phyloP scores from a whole-genome alignment of 2,797 vertebrate genomes.

The Pelodytes ibericus region DNA sequence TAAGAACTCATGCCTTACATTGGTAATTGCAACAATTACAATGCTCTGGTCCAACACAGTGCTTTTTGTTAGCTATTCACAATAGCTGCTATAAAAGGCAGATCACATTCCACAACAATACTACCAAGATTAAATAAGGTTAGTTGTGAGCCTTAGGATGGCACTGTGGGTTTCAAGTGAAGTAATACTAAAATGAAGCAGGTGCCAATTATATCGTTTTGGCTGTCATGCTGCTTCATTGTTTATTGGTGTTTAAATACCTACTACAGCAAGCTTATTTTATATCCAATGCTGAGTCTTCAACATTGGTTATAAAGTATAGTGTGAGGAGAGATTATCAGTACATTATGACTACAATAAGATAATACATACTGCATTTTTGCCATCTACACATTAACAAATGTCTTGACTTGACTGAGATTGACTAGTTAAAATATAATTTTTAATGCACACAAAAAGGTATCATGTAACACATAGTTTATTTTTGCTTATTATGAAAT shows the following conservation, averaged over 20 bases:
- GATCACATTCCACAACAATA: constrained; percentile 24
- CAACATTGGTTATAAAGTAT: no score
- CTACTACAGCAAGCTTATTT: no score
- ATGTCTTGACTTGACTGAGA: no score
- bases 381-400: no score
- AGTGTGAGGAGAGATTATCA: no score
- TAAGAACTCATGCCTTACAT: not conserved
- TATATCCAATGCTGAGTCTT: no score
- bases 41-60: constrained; percentile 15
- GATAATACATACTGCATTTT: no score
- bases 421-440: no score
- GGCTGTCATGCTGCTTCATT: constrained; percentile 19
- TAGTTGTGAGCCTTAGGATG: constrained; percentile 11
- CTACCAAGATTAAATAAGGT: constrained; percentile 13
- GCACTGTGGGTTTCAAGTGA: constrained; percentile 10
- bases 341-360: no score
- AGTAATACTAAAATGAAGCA: not conserved
- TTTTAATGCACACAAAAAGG: no score
- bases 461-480: no score
- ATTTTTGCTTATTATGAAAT: no score
- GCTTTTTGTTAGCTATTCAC: constrained; percentile 12
- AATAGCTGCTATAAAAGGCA: constrained; percentile 30
- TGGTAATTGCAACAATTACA: constrained; percentile 38
- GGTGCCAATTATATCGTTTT: not conserved
- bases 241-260: constrained; percentile 2